Evolutionary conservation across 1,140 invertebrate species (phyloP).

Genomic region (Papilio machaon): DNA sequence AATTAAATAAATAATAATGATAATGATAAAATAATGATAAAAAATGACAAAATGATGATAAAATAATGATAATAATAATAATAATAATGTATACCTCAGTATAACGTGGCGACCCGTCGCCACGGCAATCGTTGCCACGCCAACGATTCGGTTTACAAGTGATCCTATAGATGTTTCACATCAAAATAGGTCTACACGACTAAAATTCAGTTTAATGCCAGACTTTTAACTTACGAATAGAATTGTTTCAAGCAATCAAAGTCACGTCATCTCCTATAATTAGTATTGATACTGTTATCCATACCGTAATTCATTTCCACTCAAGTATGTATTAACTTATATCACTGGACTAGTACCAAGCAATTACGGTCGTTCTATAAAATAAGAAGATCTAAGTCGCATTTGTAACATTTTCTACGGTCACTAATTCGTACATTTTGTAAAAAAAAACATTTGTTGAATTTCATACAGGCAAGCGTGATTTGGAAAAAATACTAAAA

Average conservation of each 20-base stretch:
- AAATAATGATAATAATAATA: too few species aligned
- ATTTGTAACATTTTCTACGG: conserved; percentile 16
- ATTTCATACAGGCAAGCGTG: background rate
- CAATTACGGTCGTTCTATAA: background rate
- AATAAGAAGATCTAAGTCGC: background rate
- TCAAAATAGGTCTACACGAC: too few species aligned
- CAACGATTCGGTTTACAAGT: too few species aligned
- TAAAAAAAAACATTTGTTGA: background rate
- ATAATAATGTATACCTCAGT: too few species aligned
- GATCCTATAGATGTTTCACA: too few species aligned
- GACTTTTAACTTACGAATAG: background rate
- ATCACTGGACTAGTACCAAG: background rate
- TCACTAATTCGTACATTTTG: conserved; percentile 4
- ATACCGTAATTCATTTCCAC: background rate
- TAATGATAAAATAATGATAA: too few species aligned
- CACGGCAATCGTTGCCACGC: too few species aligned
- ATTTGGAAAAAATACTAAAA: background rate
- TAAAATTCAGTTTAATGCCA: background rate
- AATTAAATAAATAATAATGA: too few species aligned
- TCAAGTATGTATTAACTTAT: background rate
- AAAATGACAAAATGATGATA: too few species aligned
- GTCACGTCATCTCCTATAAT: background rate
- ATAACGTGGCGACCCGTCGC: too few species aligned
- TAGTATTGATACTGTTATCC: background rate
- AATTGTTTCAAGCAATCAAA: background rate